Base-by-base conservation (phyloP, 2,888 invertebrate species). In the Melanostoma scalare region DNA sequence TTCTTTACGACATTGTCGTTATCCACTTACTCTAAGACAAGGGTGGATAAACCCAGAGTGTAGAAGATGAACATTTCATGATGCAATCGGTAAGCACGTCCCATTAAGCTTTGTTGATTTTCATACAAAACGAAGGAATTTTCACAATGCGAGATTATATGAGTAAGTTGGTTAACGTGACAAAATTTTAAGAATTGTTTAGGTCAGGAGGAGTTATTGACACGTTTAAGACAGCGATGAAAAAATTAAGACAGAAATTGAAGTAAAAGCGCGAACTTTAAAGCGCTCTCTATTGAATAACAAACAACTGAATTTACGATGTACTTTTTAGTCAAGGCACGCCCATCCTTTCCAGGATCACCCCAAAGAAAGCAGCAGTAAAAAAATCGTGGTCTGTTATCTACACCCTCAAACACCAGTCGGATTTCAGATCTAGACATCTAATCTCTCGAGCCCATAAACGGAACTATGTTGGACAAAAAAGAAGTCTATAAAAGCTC, bases 1-100 rank as follows among this genome's bases (percentile, higher is more conserved):
- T 63, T 63, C 9, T 58, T 8, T 46, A 73, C 56, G 58, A 58
- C 72, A 82, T 78, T 82, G 61, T 69, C 52, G 69, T 82, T 82
- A 74, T 78, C 58, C 69, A 65, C 42, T 65, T 69, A 69, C 69
- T 58, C 30, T 40, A 30, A 42, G n/a, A 40, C 44, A 33, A 9
- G 40, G 60, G 40, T 50, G 63, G 61, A 35, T 60, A 50, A 50
- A 53, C 73, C 38, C 20, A 73, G 48, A 42, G 38, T 58, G 58
- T 30, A 33, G 42, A 42, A 50, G 55, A 71, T 63, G 50, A 61
- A 35, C 20, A 40, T 48, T 46, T 44, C 46, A 55, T 36, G 42
- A 10, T 30, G 52, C 46, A 76, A 42, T 60, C 38, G 48, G 61
- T 48, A 63, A 48, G 20, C 46, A 68, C 74, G 68, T 44, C 61